A percentile compares a stretch with the other conserved stretches of the same genome.
These are phyloP conservation scores for Xiphophorus maculatus DNA, from an alignment of 2,113 vertebrate genomes.

Conservation along the genomic window DNA sequence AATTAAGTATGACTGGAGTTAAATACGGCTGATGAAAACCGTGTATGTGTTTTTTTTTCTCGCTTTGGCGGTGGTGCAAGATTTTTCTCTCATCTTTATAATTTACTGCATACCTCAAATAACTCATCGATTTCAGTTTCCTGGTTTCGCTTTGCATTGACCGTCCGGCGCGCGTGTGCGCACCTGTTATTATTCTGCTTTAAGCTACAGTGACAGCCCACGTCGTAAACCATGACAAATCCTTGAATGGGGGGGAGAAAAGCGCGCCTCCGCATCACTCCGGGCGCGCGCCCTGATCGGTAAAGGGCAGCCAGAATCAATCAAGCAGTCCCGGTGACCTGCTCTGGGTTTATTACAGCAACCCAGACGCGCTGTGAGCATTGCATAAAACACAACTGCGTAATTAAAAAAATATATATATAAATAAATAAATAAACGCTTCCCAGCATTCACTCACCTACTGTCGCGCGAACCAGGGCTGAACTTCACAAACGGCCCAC, in stretches of 20 bases:
- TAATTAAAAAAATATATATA: background rate
- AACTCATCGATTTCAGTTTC: background rate
- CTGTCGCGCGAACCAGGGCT: constrained; percentile 28
- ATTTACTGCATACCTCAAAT: constrained; percentile 13
- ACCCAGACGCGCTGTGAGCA: constrained; percentile 1
- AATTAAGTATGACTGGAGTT: background rate
- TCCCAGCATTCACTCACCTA: constrained; percentile 47
- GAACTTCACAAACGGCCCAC: constrained; percentile 43
- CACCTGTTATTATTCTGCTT: background rate
- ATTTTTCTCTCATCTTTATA: constrained; percentile 70
- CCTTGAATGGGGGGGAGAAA: constrained; percentile 43
- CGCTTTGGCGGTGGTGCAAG: background rate
- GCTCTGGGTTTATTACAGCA: background rate
- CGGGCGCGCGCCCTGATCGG: constrained; percentile 5
- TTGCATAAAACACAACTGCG: background rate
- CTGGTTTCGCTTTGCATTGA: background rate
- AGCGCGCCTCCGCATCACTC: constrained; percentile 32
- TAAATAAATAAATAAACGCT: too few species aligned
- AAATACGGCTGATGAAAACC: background rate
- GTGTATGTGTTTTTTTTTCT: background rate
- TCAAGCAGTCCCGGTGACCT: background rate
- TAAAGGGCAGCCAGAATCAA: background rate
- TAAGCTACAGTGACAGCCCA: constrained; percentile 14
- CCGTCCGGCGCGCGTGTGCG: background rate
- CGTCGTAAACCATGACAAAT: constrained; percentile 29